Evolutionary conservation across 1,140 invertebrate genomes (phyloP), one percentile per base, ranked within the genome.

Genomic region (Drosophila ironensis): DNA sequence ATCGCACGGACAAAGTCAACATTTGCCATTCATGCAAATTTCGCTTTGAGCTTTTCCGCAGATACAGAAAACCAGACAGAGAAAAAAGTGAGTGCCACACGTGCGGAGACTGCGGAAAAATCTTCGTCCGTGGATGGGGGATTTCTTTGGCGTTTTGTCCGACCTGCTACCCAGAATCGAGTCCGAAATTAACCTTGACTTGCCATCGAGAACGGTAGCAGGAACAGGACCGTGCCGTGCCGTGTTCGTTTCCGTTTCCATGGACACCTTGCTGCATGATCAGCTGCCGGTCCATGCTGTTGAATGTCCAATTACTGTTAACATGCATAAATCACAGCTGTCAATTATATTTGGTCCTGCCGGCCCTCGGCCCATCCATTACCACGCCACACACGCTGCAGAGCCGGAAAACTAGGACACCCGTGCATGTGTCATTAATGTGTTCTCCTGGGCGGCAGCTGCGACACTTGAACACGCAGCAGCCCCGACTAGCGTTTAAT

Each of bases 241-340:
- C n/a, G n/a, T n/a, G n/a, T 25, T 30, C 3, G 28, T 3, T 11
- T 14, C 22, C 16, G 17, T 37, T 22, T 19, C 28, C 56, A 46
- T 25, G 56, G 22, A 63, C 59, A 61, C 59, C 54, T 61, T 61
- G 3, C 28, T 3, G 16, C 14, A 16, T 24, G 35, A 64, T 67
- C 57, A 44, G 30, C 25, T 52, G 51, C 35, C 45, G 47, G 27
- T 59, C 25, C 45, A 35, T 44, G 44, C 52, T 69, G 59, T 41
- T 56, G 44, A 47, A 69, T 70, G 52, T 70, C 67, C 52, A 70
- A 59, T 70, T 70, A 50, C 42, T 45, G 52, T 44, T 59, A 37
- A 44, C 64, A 70, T 40, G 44, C 54, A 84, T 82, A 72, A 81
- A 81, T 81, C 77, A 81, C 56, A 64, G 57, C 72, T 84, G 77